These are phyloP conservation scores for Psittacula cyanocephala DNA, from an alignment of 2,113 vertebrate genomes.

Conservation along the genomic window DNA sequence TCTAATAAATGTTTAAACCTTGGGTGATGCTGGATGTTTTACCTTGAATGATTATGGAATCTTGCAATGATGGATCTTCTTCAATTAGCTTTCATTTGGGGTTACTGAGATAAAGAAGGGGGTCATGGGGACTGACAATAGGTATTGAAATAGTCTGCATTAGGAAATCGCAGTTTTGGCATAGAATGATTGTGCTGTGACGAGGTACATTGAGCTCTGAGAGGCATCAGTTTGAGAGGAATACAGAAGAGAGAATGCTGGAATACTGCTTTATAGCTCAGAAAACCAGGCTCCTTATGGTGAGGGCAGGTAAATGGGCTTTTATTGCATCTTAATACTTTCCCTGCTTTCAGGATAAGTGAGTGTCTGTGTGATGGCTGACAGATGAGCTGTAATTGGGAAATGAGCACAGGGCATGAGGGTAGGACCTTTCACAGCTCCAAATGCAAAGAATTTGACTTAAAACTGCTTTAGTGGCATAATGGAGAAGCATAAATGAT, in stretches of 20 bases:
- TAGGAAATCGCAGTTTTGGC: background rate
- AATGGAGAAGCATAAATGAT: background rate
- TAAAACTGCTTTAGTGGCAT: background rate
- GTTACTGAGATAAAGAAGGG: background rate
- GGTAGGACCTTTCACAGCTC: too few species aligned
- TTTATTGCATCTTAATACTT: background rate
- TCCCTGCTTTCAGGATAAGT: background rate
- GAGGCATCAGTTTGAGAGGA: background rate
- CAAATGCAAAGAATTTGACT: background rate
- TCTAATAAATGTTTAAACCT: background rate
- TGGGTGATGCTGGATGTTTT: background rate
- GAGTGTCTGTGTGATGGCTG: background rate
- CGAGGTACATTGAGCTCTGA: background rate
- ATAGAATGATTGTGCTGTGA: background rate
- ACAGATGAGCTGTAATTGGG: background rate
- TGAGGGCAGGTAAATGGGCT: background rate
- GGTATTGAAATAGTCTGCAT: fast-evolving
- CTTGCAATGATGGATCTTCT: fast-evolving
- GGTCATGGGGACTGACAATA: background rate
- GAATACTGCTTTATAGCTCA: background rate
- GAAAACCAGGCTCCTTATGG: fast-evolving
- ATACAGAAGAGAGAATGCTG: background rate
- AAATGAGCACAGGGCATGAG: background rate
- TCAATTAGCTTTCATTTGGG: background rate
- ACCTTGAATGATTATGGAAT: background rate